Conservation (phyloP, 2,113 vertebrate species). For the Alexandromys fortis region DNA sequence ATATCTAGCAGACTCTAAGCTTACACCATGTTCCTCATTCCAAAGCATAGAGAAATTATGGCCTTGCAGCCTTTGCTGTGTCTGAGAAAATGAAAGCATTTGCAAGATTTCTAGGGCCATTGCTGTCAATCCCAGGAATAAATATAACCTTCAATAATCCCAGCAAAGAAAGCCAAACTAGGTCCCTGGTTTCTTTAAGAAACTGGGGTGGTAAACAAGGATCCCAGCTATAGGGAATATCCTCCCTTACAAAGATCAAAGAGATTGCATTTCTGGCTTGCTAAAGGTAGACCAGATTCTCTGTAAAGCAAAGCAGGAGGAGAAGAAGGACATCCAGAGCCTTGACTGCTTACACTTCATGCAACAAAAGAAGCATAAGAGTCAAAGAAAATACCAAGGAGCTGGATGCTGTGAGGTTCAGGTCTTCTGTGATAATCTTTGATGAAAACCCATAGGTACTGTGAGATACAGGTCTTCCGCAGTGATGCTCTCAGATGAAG, state of each 20-base stretch:
- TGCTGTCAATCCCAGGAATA: slow-evolving; percentile 1
- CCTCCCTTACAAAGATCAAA: background rate
- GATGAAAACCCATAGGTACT: background rate
- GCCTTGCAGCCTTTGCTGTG: background rate
- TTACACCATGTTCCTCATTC: background rate
- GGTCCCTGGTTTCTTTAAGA: background rate
- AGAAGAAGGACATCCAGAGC: background rate
- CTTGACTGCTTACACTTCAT: background rate
- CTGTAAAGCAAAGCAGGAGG: background rate
- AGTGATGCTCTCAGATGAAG: no score
- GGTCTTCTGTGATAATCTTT: background rate
- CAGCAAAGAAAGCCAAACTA: slow-evolving; percentile 10
- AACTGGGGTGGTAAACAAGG: background rate
- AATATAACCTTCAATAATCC: background rate
- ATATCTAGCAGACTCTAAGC: background rate
- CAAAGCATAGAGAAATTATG: background rate
- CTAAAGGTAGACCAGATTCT: background rate
- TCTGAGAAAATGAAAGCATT: background rate
- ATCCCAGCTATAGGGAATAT: background rate
- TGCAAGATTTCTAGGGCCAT: background rate
- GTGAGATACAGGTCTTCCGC: no score
- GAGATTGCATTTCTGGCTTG: background rate
- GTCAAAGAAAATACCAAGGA: background rate
- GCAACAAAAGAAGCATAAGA: background rate
- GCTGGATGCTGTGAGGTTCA: background rate